Conservation (phyloP, 2,113 vertebrate genomes). For the Talpa occidentalis region DNA sequence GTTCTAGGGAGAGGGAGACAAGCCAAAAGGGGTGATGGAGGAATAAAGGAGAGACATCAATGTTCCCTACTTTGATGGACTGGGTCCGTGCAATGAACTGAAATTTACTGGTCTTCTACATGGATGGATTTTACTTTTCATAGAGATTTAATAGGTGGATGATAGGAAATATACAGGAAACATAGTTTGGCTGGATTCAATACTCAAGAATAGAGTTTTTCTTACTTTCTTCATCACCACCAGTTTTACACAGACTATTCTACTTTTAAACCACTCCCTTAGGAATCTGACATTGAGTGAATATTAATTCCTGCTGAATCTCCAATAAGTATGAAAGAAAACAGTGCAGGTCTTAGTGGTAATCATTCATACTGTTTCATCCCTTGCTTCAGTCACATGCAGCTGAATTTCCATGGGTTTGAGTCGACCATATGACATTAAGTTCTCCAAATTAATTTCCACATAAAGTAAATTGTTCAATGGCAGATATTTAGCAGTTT, state of each 20-base stretch:
- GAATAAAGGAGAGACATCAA: background rate
- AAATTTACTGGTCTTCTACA: background rate
- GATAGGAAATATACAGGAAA: background rate
- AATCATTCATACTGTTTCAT: background rate
- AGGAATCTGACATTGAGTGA: background rate
- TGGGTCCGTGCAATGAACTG: background rate
- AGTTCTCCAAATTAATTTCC: slow-evolving; percentile 33
- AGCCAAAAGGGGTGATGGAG: background rate
- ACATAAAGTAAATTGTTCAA: background rate
- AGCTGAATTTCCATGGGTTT: background rate
- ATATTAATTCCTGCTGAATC: slow-evolving; percentile 36
- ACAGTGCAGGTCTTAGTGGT: background rate
- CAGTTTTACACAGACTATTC: slow-evolving; percentile 2
- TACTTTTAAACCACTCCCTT: background rate
- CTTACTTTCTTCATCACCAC: background rate
- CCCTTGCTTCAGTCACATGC: background rate
- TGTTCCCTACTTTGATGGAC: background rate
- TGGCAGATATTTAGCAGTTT: background rate
- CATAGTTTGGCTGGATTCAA: background rate
- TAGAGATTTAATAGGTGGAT: background rate
- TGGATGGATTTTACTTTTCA: background rate
- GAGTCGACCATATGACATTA: background rate
- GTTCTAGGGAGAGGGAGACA: background rate
- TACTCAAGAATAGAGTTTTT: slow-evolving; percentile 4
- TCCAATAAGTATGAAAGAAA: background rate